phyloP scores from a whole-genome alignment of 1,140 invertebrate genomes.

The Olivierus martensii region DNA sequence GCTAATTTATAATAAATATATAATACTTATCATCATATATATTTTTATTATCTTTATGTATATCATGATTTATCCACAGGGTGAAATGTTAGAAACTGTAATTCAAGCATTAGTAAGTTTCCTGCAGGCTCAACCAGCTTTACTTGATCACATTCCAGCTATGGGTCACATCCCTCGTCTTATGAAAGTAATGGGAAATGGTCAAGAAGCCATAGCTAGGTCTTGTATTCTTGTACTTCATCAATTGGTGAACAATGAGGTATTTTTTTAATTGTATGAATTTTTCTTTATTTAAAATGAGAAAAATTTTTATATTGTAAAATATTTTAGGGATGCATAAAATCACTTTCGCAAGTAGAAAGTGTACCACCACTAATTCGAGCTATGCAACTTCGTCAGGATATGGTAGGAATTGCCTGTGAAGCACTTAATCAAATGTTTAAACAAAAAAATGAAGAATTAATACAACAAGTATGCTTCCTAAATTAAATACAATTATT shows the following conservation, averaged over 20 bases:
- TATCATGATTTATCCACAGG: slow-evolving; percentile 39
- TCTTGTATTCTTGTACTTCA: slow-evolving; percentile 72
- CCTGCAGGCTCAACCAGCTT: slow-evolving; percentile 65
- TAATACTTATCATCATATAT: neutral
- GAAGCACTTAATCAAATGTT: slow-evolving; percentile 80
- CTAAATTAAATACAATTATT: neutral
- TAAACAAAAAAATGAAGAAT: slow-evolving; percentile 58
- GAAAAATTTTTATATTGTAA: too few relatives aligned
- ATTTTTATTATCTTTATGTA: neutral
- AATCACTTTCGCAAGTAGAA: slow-evolving; percentile 22
- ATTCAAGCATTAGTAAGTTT: slow-evolving; percentile 70
- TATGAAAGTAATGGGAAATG: slow-evolving; percentile 23
- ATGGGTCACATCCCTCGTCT: slow-evolving; percentile 79
- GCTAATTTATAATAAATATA: neutral
- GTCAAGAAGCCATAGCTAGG: slow-evolving; percentile 40
- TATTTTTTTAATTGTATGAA: too few relatives aligned
- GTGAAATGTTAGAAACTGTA: slow-evolving; percentile 63
- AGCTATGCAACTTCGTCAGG: slow-evolving; percentile 26
- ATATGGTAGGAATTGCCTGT: slow-evolving; percentile 69
- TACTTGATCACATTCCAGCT: slow-evolving; percentile 79
- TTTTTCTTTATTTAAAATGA: too few relatives aligned
- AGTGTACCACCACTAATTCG: slow-evolving; percentile 12
- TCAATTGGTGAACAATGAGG: slow-evolving; percentile 67
- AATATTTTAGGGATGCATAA: slow-evolving; percentile 19
- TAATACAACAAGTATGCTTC: slow-evolving; percentile 59